phyloP scores from a whole-genome alignment of 1,140 invertebrate genomes.

The Musca vetustissima region DNA sequence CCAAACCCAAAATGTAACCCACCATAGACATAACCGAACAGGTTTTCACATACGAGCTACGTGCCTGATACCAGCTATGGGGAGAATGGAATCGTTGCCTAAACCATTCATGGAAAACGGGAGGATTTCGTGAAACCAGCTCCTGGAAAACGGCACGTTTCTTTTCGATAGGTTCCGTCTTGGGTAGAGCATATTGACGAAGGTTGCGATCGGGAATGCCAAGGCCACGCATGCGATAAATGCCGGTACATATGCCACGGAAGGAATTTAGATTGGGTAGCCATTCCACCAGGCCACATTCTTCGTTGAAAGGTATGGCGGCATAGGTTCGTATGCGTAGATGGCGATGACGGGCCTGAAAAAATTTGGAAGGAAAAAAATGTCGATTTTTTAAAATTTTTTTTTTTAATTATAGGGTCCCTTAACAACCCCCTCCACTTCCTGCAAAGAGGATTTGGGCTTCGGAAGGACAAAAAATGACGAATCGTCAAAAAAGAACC shows the following conservation, averaged over 20 bases:
- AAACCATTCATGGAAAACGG: constrained; percentile 92
- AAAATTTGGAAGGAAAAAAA: background rate
- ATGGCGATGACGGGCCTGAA: constrained; percentile 76
- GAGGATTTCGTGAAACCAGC: constrained; percentile 75
- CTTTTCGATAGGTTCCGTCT: constrained; percentile 65
- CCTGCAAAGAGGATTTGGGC: too few species aligned
- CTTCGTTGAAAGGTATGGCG: constrained; percentile 90
- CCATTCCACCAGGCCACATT: constrained; percentile 96
- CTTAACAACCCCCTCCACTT: too few species aligned
- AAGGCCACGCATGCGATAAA: constrained; percentile 69
- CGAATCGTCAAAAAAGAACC: too few species aligned
- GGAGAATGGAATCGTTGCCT: constrained; percentile 83
- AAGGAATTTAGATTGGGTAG: constrained; percentile 83
- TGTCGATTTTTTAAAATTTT: too few species aligned
- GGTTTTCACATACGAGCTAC: constrained; percentile 87
- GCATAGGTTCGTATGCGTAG: constrained; percentile 90
- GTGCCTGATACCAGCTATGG: constrained; percentile 85
- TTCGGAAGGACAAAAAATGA: too few species aligned
- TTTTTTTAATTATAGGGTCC: too few species aligned
- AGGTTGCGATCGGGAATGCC: constrained; percentile 37
- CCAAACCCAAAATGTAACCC: constrained; percentile 95
- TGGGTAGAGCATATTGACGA: constrained; percentile 39
- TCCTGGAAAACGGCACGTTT: constrained; percentile 76
- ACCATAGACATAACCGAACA: constrained; percentile 94
- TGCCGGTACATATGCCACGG: constrained; percentile 68